Evolutionary conservation across 2,888 invertebrate genomes (phyloP).

Genomic region (Phengaris alcon): DNA sequence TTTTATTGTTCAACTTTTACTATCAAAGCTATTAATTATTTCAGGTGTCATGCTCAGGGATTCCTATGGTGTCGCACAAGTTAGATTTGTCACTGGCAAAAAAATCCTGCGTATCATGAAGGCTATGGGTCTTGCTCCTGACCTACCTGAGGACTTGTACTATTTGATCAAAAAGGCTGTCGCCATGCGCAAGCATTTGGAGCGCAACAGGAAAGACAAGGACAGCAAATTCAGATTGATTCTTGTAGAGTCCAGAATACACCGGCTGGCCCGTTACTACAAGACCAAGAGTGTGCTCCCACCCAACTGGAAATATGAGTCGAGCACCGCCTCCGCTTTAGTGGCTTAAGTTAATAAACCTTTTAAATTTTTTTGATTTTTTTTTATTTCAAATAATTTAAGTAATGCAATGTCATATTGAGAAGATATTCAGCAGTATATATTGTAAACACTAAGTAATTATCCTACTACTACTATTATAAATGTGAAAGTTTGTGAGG

Average conservation of each 20-base stretch:
- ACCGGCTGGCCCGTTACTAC: constrained; percentile 98
- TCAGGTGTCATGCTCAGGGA: constrained; percentile 98
- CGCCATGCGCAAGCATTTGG: constrained; percentile 99
- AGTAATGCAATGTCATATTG: too few relatives aligned
- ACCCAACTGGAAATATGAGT: constrained; percentile 99
- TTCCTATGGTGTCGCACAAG: constrained; percentile 99
- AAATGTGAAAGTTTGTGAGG: too few relatives aligned
- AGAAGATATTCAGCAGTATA: too few relatives aligned
- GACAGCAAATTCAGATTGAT: constrained; percentile 99
- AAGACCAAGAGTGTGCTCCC: constrained; percentile 96
- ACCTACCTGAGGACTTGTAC: constrained; percentile 98
- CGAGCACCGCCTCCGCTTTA: constrained; percentile 98
- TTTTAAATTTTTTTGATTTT: constrained; percentile 48
- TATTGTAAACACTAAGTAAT: too few relatives aligned
- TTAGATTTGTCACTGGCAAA: constrained; percentile 98
- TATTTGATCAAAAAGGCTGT: constrained; percentile 99
- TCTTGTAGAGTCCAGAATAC: constrained; percentile 98
- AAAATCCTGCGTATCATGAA: constrained; percentile 99
- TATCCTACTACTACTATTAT: too few relatives aligned
- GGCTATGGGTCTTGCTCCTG: constrained; percentile 97
- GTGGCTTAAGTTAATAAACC: constrained; percentile 90
- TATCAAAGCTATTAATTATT: constrained; percentile 31
- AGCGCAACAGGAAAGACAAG: constrained; percentile 98
- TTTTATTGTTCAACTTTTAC: neutral
- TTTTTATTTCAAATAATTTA: constrained; percentile 34